These are phyloP conservation scores for Epinephelus moara DNA, from an alignment of 2,113 vertebrate genomes.

Conservation along the genomic window DNA sequence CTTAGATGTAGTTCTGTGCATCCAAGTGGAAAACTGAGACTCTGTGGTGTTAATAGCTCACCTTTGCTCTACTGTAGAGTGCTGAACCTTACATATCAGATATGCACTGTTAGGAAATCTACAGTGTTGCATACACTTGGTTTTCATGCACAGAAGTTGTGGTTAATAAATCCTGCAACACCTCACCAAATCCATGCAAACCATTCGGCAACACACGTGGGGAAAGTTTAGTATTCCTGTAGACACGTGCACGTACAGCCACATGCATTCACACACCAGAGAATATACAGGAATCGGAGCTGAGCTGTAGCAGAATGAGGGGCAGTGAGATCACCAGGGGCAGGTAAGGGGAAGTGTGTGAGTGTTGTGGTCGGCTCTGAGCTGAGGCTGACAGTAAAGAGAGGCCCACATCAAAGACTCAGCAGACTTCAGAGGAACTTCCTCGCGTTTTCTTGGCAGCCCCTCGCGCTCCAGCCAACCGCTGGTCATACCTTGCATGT, in stretches of 20 bases:
- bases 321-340: conserved; percentile 26
- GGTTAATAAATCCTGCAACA: not conserved
- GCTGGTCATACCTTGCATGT: conserved; percentile 38
- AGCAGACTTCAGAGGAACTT: conserved; percentile 64
- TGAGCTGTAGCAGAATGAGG: conserved; percentile 32
- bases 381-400: conserved; percentile 69
- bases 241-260: not conserved
- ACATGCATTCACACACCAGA: not conserved
- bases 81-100: not conserved
- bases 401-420: conserved; percentile 67
- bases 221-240: not conserved
- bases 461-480: conserved; percentile 24
- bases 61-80: not conserved
- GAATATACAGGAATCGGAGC: not conserved
- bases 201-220: not conserved
- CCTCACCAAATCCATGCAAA: conserved; percentile 9
- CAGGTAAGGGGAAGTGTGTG: conserved; percentile 40
- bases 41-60: conserved; percentile 24
- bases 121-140: too few relatives aligned
- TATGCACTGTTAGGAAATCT: conserved; percentile 7
- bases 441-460: conserved; percentile 55
- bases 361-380: conserved; percentile 50
- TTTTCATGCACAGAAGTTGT: not conserved
- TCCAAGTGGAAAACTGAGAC: conserved; percentile 29
- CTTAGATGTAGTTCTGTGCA: conserved; percentile 45